These are phyloP conservation scores for Andrena trimmerana DNA, from an alignment of 2,888 invertebrate genomes.

Conservation along the genomic window DNA sequence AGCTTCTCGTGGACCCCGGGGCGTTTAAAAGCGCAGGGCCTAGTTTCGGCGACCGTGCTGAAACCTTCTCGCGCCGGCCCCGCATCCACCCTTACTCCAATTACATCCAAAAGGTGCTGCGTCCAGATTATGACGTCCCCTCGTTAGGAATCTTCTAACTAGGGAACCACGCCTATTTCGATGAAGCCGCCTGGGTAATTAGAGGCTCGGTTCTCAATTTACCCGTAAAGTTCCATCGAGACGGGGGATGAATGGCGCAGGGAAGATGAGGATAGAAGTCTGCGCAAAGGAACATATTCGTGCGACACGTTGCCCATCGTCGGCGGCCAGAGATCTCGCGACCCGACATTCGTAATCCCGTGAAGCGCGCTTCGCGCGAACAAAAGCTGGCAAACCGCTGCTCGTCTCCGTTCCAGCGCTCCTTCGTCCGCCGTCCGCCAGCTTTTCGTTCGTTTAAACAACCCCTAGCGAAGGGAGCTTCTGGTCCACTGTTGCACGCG, in stretches of 20 bases:
- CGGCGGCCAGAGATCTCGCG: constrained; percentile 53
- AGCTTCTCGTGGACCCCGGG: no score
- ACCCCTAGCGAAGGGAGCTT: not conserved
- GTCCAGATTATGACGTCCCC: no score
- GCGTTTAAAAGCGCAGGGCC: no score
- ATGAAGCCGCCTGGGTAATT: no score
- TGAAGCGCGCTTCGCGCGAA: not conserved
- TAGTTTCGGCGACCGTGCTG: no score
- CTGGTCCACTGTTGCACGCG: not conserved
- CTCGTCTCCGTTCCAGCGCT: not conserved
- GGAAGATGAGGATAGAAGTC: not conserved
- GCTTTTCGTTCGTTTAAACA: constrained; percentile 14
- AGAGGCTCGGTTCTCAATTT: no score
- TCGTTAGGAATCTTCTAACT: not conserved
- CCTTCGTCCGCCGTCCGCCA: not conserved
- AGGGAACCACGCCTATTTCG: not conserved
- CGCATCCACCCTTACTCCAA: no score
- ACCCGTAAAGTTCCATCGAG: not conserved
- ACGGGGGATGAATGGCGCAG: not conserved
- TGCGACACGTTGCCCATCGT: constrained; percentile 55
- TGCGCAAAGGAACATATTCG: constrained; percentile 26
- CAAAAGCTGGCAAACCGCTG: constrained; percentile 1
- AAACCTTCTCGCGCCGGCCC: no score
- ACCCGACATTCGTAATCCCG: constrained; percentile 14
- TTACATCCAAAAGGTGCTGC: no score